Evolutionary conservation across 2,113 vertebrate species (phyloP).

Genomic region (Eonycteris spelaea): DNA sequence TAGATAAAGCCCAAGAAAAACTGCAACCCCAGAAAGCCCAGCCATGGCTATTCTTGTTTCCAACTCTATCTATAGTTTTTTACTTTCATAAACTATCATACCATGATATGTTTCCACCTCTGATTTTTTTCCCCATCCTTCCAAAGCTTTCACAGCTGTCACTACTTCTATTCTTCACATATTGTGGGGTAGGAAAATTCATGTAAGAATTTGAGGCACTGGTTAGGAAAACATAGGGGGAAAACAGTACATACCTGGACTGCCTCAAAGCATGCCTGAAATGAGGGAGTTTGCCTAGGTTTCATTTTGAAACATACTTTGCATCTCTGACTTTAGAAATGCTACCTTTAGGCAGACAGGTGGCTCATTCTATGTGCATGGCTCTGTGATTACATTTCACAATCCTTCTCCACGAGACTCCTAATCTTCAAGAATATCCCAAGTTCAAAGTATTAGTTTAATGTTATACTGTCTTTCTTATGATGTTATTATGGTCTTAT

Average conservation of each 20-base stretch:
- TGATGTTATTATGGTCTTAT: not conserved
- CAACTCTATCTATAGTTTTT: not conserved
- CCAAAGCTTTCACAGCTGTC: not conserved
- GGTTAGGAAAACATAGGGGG: not conserved
- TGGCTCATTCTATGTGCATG: not conserved
- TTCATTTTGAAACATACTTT: not conserved
- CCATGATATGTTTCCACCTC: not conserved
- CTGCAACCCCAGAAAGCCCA: not conserved
- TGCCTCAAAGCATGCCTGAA: not conserved
- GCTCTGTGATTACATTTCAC: not conserved
- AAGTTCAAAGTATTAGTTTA: not conserved
- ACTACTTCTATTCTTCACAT: not conserved
- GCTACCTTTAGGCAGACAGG: accelerated
- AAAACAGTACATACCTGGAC: accelerated
- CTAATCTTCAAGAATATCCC: not conserved
- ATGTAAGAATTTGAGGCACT: not conserved
- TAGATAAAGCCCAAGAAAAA: not conserved
- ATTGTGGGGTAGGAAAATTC: not conserved
- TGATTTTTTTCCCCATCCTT: not conserved
- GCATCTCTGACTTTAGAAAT: not conserved
- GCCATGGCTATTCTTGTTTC: not conserved
- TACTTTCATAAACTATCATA: not conserved
- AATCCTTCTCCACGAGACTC: not conserved
- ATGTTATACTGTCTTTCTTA: not conserved
- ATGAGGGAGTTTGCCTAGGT: accelerated